Evolutionary conservation across 2,797 vertebrate species (phyloP).

Genomic region (Amblyopsis hoosieri): DNA sequence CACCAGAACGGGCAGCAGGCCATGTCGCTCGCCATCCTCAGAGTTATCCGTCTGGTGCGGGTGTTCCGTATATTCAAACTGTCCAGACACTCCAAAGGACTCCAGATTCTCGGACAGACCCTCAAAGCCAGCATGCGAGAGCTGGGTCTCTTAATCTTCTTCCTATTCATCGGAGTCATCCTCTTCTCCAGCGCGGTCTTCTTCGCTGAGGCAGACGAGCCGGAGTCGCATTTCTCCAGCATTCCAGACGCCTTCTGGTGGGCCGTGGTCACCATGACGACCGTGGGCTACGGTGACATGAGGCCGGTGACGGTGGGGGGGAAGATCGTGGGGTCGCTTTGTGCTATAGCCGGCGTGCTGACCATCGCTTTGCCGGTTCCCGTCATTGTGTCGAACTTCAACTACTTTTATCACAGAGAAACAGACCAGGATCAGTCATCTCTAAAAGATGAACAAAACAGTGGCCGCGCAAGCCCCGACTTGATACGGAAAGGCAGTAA

Average conservation of each 20-base stretch:
- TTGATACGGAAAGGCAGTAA: constrained; percentile 78
- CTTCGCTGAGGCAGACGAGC: constrained; percentile 93
- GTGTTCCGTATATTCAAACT: constrained; percentile 98
- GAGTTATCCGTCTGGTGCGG: constrained; percentile 92
- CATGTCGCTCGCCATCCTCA: constrained; percentile 95
- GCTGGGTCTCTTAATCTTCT: constrained; percentile 95
- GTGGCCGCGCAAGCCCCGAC: constrained; percentile 70
- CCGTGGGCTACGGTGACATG: constrained; percentile 97
- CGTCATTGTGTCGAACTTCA: constrained; percentile 97
- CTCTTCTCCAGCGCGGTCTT: constrained; percentile 96
- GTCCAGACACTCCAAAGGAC: constrained; percentile 93
- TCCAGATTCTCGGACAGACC: constrained; percentile 95
- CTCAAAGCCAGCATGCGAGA: constrained; percentile 95
- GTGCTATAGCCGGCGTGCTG: constrained; percentile 94
- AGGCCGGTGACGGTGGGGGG: constrained; percentile 92
- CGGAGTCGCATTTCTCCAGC: constrained; percentile 92
- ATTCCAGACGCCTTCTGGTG: constrained; percentile 99
- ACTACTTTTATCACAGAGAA: constrained; percentile 97
- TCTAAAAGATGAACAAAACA: constrained; percentile 85
- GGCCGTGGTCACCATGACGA: constrained; percentile 98
- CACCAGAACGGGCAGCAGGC: constrained; percentile 91
- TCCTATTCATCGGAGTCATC: constrained; percentile 96
- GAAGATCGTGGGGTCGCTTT: constrained; percentile 94
- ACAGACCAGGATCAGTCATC: constrained; percentile 89
- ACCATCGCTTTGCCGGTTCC: constrained; percentile 96